Evolutionary conservation across 2,113 vertebrate species (phyloP), one percentile per base, ranked within the genome.

Genomic region (Etia nguti): DNA sequence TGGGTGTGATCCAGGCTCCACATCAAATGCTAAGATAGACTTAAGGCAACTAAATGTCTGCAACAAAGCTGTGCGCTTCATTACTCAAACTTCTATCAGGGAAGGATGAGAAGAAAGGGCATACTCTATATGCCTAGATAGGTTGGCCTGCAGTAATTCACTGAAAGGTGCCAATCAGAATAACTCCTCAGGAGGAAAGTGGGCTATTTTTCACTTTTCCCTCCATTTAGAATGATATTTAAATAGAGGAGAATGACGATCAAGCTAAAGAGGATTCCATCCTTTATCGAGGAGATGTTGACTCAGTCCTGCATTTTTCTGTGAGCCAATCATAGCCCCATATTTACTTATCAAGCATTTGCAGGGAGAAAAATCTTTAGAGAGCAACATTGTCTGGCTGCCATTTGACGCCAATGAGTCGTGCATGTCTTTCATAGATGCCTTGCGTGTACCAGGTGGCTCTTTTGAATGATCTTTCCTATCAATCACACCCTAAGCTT

Each of bases 1-100:
- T 26, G 92, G 92, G 89, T 89, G 86, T 83, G 89, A 94, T 92
- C 88, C 88, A 92, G 65, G 56, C 91, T 89, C 83, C 85, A 87
- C 93, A 95, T 95, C 92, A 94, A 94, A 94, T 91, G 92, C 90
- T 88, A 89, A 79, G 89, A 89, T 80, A 81, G 85, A 93, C 91
- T 90, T 59, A 84, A 92, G 91, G 93, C 88, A 36, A 88, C 82
- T 84, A 92, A 90, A 89, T 81, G 86, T 46, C 85, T 80, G 81
- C 86, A 90, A 94, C 91, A 91, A 93, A 91, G 87, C 85, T 16
- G 89, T 80, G 81, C n/a, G 65, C 92, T 94, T 93, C 90, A 95
- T 92, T 93, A 89, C 89, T 89, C 91, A 88, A 83, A 82, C 55
- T 70, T 56, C 87, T 91, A 88, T 57, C 56, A 50, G 91, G 91